Conservation (phyloP, 1,140 invertebrate genomes). For the Diachasma alloeum region DNA sequence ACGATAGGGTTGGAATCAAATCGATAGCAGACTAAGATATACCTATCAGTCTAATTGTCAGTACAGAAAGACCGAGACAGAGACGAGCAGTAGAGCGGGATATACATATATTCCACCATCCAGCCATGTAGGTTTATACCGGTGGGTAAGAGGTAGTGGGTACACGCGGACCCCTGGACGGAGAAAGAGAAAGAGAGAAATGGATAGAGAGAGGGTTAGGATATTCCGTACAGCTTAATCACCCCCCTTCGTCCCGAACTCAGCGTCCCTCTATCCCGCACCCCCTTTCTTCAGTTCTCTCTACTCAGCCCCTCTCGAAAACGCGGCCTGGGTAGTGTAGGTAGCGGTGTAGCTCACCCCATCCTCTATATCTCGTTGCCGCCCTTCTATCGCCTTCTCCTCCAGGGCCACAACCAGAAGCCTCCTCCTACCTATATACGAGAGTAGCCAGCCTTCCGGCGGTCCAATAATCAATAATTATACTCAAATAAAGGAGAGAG, state of each 20-base stretch:
- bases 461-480: slow-evolving; percentile 66
- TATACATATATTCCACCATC: neutral
- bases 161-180: slow-evolving; percentile 2
- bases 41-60: slow-evolving; percentile 67
- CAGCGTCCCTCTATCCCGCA: neutral
- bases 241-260: slow-evolving; percentile 49
- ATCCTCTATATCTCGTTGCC: slow-evolving; percentile 16
- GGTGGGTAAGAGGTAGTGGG: slow-evolving; percentile 34
- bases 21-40: slow-evolving; percentile 66
- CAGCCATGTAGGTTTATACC: slow-evolving; percentile 8
- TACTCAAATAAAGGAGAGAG: slow-evolving; percentile 58
- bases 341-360: slow-evolving; percentile 46
- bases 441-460: slow-evolving; percentile 63
- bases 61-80: slow-evolving; percentile 62
- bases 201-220: slow-evolving; percentile 44
- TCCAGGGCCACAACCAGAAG: slow-evolving; percentile 35
- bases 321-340: slow-evolving; percentile 24
- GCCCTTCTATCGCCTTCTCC: slow-evolving; percentile 38
- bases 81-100: slow-evolving; percentile 16
- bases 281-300: slow-evolving; percentile 40
- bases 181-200: neutral
- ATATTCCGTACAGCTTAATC: slow-evolving; percentile 66
- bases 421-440: slow-evolving; percentile 40
- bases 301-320: slow-evolving; percentile 57
- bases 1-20: slow-evolving; percentile 61